Evolutionary conservation across 2,888 invertebrate species (phyloP).

Genomic region (Polydrusus pterygomalis): DNA sequence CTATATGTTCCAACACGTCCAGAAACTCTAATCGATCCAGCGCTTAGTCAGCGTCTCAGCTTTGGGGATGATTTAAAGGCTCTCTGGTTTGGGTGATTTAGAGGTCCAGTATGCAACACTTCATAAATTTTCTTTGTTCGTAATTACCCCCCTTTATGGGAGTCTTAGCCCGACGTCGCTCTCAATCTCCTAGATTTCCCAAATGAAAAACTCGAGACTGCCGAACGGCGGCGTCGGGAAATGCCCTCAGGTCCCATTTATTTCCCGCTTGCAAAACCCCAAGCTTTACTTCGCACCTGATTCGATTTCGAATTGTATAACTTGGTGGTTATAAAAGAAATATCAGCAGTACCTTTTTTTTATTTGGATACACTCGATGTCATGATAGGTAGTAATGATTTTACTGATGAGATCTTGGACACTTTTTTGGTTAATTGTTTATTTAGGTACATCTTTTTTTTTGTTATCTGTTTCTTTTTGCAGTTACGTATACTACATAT

Average conservation of each 20-base stretch:
- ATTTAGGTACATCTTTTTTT: no score
- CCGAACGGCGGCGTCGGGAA: slow-evolving; percentile 34
- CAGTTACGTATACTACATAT: no score
- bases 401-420: no score
- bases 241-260: slow-evolving; percentile 44
- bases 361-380: slow-evolving; percentile 5
- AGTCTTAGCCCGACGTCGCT: slow-evolving; percentile 19
- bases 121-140: not conserved
- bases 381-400: not conserved
- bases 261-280: slow-evolving; percentile 45
- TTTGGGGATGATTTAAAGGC: no score
- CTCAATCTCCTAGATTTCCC: slow-evolving; percentile 50
- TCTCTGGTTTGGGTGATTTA: no score
- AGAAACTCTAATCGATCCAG: no score
- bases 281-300: slow-evolving; percentile 52
- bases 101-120: not conserved
- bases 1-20: no score
- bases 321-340: slow-evolving; percentile 36
- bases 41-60: no score
- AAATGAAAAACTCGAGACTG: slow-evolving; percentile 42
- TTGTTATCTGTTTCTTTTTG: no score
- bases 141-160: slow-evolving; percentile 5
- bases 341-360: slow-evolving; percentile 22
- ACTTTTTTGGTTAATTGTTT: no score
- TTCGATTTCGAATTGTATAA: slow-evolving; percentile 54